Conservation (phyloP, 2,113 vertebrate genomes). For the Asarcornis scutulata region DNA sequence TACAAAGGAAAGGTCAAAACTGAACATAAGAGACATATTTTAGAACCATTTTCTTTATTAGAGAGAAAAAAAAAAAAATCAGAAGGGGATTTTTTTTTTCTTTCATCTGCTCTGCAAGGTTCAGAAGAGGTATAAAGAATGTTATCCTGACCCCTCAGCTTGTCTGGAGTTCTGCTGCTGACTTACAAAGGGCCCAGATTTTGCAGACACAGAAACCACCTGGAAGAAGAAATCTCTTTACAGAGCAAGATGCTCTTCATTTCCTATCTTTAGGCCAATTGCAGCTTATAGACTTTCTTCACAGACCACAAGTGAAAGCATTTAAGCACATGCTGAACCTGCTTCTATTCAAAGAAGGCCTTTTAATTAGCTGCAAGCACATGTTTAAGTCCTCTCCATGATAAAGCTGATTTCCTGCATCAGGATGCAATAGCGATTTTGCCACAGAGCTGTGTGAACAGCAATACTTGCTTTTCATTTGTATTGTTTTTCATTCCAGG, state of each 20-base stretch:
- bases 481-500: not conserved
- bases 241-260: not conserved
- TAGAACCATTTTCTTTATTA: not conserved
- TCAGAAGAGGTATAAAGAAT: not conserved
- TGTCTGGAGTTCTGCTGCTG: not conserved
- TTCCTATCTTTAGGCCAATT: not conserved
- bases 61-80: not conserved
- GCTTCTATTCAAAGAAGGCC: not conserved
- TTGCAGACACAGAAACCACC: not conserved
- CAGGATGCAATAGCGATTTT: not conserved
- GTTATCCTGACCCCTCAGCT: not conserved
- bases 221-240: not conserved
- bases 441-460: not conserved
- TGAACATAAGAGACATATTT: not conserved
- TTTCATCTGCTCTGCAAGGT: not conserved
- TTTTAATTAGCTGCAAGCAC: constrained; percentile 31
- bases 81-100: not conserved
- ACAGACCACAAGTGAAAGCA: not conserved
- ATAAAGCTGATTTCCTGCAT: constrained; percentile 21
- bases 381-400: not conserved
- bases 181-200: not conserved
- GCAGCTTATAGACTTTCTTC: not conserved
- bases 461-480: not conserved
- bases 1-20: not conserved
- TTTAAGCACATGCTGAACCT: not conserved